Evolutionary conservation across 2,113 vertebrate species (phyloP), one percentile per base, ranked within the genome.

Genomic region (Rutilus rutilus): DNA sequence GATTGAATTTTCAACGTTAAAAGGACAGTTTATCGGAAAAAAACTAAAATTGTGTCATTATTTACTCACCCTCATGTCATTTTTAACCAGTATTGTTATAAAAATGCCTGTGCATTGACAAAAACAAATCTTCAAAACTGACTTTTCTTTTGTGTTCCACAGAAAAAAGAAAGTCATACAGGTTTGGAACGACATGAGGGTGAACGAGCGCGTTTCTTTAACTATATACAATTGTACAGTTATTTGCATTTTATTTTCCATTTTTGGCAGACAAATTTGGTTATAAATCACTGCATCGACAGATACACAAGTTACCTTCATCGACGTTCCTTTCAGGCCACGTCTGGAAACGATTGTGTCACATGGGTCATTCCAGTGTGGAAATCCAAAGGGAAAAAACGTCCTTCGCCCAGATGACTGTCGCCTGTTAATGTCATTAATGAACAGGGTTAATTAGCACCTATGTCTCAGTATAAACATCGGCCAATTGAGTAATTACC

Each of bases 381-480:
- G 14, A 69, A 78, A 54, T 57, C 54, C 54, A 21, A 21, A 7
- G 54, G 54, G 0, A 2, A 57, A 50, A 74, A 50, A 74, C 21
- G n/a, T 6, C 19, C 4, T 78, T 21, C 23, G 42, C 42, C 36
- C 11, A 33, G 8, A 42, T 59, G 57, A 67, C 39, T 27, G 10
- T 19, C 23, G 50, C 21, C 69, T 52, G 75, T 82, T 88, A 81
- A 88, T 27, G 76, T 76, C 65, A 73, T 62, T 80, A 39, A 82
- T 86, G 69, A 84, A 82, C 59, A 76, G 82, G 82, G 62, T 71
- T 87, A 77, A 89, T 89, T 89, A 86, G 59, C 88, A 85, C 77
- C 85, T 77, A 71, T 97, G 97, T 97, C 98, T 98, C 97, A 97
- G 96, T 95, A 96, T 96, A 97, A 98, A 98, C 97, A 99, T 97